A percentile compares a stretch with the other conserved stretches of the same genome.
phyloP scores from a whole-genome alignment of 53 echinoderm and acorn worm species.

The Echinometra lucunter region DNA sequence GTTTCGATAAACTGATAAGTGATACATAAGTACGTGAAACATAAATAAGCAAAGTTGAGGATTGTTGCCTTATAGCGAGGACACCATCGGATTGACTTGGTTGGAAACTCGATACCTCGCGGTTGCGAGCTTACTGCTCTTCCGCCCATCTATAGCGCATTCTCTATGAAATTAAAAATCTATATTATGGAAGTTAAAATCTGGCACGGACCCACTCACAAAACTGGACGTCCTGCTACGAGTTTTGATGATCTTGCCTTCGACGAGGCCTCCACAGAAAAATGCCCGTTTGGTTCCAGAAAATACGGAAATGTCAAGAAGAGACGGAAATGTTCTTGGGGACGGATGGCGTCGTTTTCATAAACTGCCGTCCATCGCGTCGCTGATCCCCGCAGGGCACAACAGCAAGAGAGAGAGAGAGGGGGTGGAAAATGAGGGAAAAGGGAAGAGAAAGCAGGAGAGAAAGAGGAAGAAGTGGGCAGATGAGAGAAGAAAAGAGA shows the following conservation, averaged over 20 bases:
- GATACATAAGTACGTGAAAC: too few relatives aligned
- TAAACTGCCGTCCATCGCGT: conserved; percentile 3
- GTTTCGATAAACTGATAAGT: too few relatives aligned
- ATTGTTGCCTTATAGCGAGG: too few relatives aligned
- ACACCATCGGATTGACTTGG: too few relatives aligned
- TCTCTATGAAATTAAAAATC: too few relatives aligned
- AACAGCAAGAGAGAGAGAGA: neutral
- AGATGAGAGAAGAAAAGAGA: neutral
- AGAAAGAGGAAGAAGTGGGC: neutral
- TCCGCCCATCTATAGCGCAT: too few relatives aligned
- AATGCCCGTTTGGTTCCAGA: neutral
- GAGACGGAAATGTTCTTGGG: neutral
- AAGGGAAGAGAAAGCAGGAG: neutral
- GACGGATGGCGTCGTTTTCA: conserved; percentile 11
- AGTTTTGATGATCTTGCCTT: neutral
- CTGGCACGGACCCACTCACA: neutral
- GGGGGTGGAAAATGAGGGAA: neutral
- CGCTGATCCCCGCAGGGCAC: neutral
- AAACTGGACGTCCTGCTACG: neutral
- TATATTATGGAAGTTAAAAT: too few relatives aligned
- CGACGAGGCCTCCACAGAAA: neutral
- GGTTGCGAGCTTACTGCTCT: too few relatives aligned
- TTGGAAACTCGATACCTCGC: too few relatives aligned
- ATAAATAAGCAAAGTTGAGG: too few relatives aligned
- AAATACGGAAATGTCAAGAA: conserved; percentile 30